phyloP scores from a whole-genome alignment of 2,888 invertebrate species.

The Drosophila pegasa region DNA sequence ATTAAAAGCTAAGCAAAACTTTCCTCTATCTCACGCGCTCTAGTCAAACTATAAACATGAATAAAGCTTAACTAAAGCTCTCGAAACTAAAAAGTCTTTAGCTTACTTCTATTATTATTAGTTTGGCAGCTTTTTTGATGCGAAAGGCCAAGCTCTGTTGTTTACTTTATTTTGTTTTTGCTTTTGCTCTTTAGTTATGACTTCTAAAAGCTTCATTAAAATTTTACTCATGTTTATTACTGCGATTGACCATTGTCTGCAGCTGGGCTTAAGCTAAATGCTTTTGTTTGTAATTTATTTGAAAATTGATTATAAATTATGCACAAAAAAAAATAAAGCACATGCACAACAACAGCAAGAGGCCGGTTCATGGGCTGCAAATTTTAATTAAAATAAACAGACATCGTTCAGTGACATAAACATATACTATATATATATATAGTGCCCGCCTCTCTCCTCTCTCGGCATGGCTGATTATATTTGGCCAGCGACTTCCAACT shows the following conservation, averaged over 20 bases:
- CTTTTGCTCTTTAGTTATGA: background rate
- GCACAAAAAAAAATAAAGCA: slow-evolving; percentile 44
- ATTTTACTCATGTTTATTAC: background rate
- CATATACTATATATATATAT: background rate
- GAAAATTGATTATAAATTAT: slow-evolving; percentile 72
- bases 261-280: slow-evolving; percentile 41
- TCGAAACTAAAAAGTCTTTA: background rate
- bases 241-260: slow-evolving; percentile 10
- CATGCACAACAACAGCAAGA: slow-evolving; percentile 26
- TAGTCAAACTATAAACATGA: background rate
- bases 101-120: background rate
- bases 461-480: slow-evolving; percentile 44
- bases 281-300: slow-evolving; percentile 69
- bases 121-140: background rate
- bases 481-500: slow-evolving; percentile 53
- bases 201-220: background rate
- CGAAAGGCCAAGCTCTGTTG: background rate
- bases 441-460: background rate
- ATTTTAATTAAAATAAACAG: slow-evolving; percentile 73
- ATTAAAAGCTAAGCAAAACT: background rate
- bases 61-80: background rate
- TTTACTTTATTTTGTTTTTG: background rate
- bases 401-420: slow-evolving; percentile 22
- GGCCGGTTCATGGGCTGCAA: slow-evolving; percentile 24
- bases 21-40: background rate